Base-by-base conservation (phyloP, 2,888 invertebrate genomes). In the Amblyjoppa fuscipennis region DNA sequence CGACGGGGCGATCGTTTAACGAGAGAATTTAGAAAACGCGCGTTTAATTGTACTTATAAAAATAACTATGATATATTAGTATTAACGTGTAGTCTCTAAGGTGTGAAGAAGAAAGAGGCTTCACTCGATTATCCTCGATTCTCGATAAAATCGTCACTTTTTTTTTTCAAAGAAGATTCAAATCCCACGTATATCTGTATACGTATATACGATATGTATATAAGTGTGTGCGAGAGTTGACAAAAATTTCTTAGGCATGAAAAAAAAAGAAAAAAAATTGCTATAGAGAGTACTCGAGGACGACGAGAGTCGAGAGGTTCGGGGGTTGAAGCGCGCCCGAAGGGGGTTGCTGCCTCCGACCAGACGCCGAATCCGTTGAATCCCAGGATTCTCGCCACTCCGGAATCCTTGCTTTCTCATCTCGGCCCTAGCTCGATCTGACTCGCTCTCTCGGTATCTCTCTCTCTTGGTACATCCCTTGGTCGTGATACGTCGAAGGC, bases 271-370 rank as follows among this genome's bases (percentile, higher is more conserved):
- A 76, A 53, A 49, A 31, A 53, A 56, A 53, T 41, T 25, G 68
- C 76, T n/a, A 68, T 34, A 38, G 59, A 59, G 51, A 31, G 41
- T 34, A 45, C 66, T 51, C 41, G 45, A 45, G 41, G 66, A 77
- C 45, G 38, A 64, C 45, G 84, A 75, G 76, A 85, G n/a, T 85
- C 75, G 85, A 81, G 64, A 75, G 76, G 75, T 83, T 83, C 85
- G 85, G 38, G 41, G 69, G 31, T 49, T 25, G 73, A 84, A 78
- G 64, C 28, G 74, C 86, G 81, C 73, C 81, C 86, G 59, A 81
- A 75, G 69, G 81, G 81, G 77, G 66, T 84, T 81, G 84, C 84
- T 85, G 85, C 80, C 79, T 41, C 71, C 79, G 79, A 85, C 75
- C 79, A 59, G 59, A 68, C 68, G 66, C 34, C 53, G 49, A 77